These are phyloP conservation scores for Sebastes itinus DNA, from an alignment of 2,797 vertebrate species.

Conservation along the genomic window DNA sequence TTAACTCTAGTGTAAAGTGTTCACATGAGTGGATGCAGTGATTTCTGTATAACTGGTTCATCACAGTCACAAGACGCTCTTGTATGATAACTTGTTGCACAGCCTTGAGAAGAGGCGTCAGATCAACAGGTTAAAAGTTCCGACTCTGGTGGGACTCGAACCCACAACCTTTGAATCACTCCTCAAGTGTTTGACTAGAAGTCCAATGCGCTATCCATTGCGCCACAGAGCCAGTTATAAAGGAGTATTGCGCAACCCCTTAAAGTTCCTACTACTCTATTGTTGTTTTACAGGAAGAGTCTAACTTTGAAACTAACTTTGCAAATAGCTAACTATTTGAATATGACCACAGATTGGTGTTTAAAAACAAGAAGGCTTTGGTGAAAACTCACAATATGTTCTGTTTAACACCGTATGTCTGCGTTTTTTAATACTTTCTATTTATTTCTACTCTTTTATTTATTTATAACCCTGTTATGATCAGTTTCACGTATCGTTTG, in stretches of 20 bases:
- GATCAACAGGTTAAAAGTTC: neutral
- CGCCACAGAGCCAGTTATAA: conserved; percentile 93
- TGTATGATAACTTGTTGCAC: too few species aligned
- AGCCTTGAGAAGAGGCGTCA: fast-evolving
- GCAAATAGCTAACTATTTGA: neutral
- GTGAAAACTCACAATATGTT: neutral
- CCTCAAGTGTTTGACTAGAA: conserved; percentile 83
- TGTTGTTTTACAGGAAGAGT: too few species aligned
- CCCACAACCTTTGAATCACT: conserved; percentile 77
- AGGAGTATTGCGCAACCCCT: fast-evolving
- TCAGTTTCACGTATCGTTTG: neutral
- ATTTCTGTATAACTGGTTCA: too few species aligned
- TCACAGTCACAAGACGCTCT: too few species aligned
- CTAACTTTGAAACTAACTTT: too few species aligned
- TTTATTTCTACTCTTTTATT: too few species aligned
- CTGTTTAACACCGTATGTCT: too few species aligned
- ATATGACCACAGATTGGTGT: neutral
- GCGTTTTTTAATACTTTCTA: neutral
- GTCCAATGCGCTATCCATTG: conserved; percentile 99
- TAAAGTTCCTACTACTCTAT: too few species aligned
- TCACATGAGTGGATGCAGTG: too few species aligned
- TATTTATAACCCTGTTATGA: too few species aligned
- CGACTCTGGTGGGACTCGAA: conserved; percentile 72
- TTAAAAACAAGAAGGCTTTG: neutral
- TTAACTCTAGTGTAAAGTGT: neutral